Evolutionary conservation across 1,140 invertebrate species (phyloP).

Genomic region (Plectrocnemia conspersa): DNA sequence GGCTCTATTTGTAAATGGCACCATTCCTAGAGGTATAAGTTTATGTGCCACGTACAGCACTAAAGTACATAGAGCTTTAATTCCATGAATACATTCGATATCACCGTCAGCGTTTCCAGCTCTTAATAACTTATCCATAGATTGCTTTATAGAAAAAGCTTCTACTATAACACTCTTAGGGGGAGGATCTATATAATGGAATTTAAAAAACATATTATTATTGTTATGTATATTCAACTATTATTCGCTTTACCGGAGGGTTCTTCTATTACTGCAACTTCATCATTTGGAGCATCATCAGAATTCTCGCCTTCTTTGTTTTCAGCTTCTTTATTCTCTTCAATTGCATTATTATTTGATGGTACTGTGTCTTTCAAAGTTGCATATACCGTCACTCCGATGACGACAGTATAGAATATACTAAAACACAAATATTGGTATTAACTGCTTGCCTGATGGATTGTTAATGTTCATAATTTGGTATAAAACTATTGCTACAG

Average conservation of each 20-base stretch:
- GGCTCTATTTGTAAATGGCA: conserved; percentile 59
- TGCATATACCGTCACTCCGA: conserved; percentile 41
- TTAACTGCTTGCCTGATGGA: too few relatives aligned
- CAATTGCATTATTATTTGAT: conserved; percentile 31
- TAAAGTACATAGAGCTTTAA: conserved; percentile 55
- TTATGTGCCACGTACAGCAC: conserved; percentile 59
- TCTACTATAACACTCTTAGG: conserved; percentile 26
- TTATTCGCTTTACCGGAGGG: conserved; percentile 21
- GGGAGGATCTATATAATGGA: conserved; percentile 7
- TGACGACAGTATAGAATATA: conserved; percentile 41
- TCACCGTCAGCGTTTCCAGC: conserved; percentile 50
- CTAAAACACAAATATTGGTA: conserved; percentile 35
- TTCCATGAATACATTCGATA: conserved; percentile 59
- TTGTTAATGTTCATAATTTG: too few relatives aligned
- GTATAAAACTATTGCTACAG: too few relatives aligned
- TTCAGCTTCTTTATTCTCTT: conserved; percentile 28
- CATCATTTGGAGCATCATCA: conserved; percentile 17
- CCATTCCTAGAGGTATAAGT: conserved; percentile 54
- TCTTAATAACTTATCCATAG: conserved; percentile 54
- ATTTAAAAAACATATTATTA: not conserved
- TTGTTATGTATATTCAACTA: not conserved
- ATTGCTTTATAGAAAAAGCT: conserved; percentile 43
- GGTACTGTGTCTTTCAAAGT: conserved; percentile 42
- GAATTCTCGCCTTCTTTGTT: conserved; percentile 33
- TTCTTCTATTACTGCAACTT: conserved; percentile 33